Evolutionary conservation across 2,797 vertebrate genomes (phyloP).

Genomic region (Coreius guichenoti): DNA sequence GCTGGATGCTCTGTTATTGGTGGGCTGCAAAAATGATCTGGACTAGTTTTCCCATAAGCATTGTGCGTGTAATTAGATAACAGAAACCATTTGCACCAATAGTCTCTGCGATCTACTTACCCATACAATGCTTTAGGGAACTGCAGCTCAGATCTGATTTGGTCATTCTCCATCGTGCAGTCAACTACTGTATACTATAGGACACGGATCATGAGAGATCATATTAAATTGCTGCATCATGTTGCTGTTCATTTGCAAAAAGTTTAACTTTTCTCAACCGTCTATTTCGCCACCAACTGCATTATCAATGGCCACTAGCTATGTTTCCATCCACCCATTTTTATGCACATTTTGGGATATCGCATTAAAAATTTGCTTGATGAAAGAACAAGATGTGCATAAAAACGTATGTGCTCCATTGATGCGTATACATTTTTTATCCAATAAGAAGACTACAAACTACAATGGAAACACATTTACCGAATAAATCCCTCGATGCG

Average conservation of each 20-base stretch:
- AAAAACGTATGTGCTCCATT: no score
- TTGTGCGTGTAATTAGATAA: background rate
- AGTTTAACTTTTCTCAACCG: background rate
- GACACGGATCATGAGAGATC: background rate
- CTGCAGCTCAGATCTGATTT: background rate
- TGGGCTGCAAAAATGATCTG: background rate
- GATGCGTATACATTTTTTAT: no score
- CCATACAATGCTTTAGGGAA: background rate
- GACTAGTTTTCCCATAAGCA: background rate
- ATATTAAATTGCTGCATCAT: background rate
- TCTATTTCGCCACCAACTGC: background rate
- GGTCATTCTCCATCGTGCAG: background rate
- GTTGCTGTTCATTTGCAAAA: background rate
- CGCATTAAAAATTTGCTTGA: no score
- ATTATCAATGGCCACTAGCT: background rate
- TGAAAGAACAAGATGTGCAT: no score
- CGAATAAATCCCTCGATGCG: no score
- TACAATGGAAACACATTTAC: no score
- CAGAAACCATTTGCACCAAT: background rate
- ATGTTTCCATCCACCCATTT: no score
- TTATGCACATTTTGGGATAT: no score
- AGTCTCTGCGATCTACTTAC: background rate
- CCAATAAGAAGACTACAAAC: no score
- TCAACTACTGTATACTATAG: background rate
- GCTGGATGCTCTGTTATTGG: background rate